A percentile compares a stretch with the other conserved stretches of the same genome.
These are phyloP conservation scores for Sylvicola cinctus DNA, from an alignment of 2,888 invertebrate genomes.

Conservation along the genomic window DNA sequence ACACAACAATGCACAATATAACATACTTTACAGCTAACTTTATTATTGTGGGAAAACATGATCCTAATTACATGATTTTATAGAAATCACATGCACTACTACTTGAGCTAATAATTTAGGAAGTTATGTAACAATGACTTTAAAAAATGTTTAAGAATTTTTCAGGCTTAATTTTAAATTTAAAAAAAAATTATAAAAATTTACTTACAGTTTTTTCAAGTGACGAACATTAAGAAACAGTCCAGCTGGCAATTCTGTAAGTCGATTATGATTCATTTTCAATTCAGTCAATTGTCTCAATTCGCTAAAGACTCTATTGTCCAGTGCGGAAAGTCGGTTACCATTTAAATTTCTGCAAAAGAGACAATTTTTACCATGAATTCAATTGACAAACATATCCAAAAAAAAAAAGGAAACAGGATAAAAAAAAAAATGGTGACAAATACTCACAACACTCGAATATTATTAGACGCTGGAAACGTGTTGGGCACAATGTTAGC, in stretches of 20 bases:
- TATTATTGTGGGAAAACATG: too few relatives aligned
- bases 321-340: constrained; percentile 51
- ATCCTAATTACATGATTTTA: too few relatives aligned
- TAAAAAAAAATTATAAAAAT: too few relatives aligned
- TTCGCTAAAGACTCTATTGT: constrained; percentile 49
- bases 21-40: too few relatives aligned
- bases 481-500: constrained; percentile 18
- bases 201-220: constrained; percentile 33
- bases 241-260: constrained; percentile 47
- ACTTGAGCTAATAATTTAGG: too few relatives aligned
- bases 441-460: constrained; percentile 29
- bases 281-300: constrained; percentile 49
- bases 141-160: too few relatives aligned
- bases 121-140: too few relatives aligned
- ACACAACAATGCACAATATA: too few relatives aligned
- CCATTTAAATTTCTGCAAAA: constrained; percentile 39
- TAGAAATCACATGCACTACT: too few relatives aligned
- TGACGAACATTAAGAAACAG: constrained; percentile 36
- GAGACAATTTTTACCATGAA: constrained; percentile 1
- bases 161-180: too few relatives aligned
- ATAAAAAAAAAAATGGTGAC: too few relatives aligned
- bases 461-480: constrained; percentile 34
- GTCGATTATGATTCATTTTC: constrained; percentile 60
- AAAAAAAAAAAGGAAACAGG: background rate
- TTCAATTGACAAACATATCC: background rate